Base-by-base conservation (phyloP, 2,797 vertebrate species). In the Cossypha polioptera region DNA sequence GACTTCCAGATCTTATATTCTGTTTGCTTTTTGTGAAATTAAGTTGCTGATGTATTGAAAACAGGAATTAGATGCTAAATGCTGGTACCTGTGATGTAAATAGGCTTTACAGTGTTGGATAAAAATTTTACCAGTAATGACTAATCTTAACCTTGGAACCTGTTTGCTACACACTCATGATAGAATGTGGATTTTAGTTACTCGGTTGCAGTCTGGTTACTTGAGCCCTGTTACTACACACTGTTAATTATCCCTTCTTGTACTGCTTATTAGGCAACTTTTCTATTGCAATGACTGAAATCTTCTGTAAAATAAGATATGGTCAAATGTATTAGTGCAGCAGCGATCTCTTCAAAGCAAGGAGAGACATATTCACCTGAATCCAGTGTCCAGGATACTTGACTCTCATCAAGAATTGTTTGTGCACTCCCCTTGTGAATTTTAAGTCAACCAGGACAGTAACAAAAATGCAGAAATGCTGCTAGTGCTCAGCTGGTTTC, bases 81-180 rank as follows among this genome's bases (percentile, higher is more conserved):
- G 33, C 35, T 59, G 36, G 13, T 16, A 16, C 45, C 50, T 91
- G 21, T n/a, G 38, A 31, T 61, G 2, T 40, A 15, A 62, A 7
- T 24, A 33, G 47, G 9, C 47, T 86, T 94, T 94, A 51, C 31
- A 57, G 22, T 18, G 35, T n/a, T 65, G 33, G n/a, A 24, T 84
- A 16, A 21, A 80, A 84, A 26, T 50, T 50, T 82, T 89, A 33
- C 75, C 18, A 26, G 20, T 51, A 50, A 26, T 77, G 50, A 67
- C 28, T 57, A 11, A 66, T 80, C 10, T 48, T 47, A 72, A 75
- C 38, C 65, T 91, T 88, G 80, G 86, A 79, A 82, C 58, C 48
- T 67, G 25, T 36, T 89, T 0, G 4, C 43, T 65, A 42, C 45
- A 59, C 40, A 20, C 14, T 57, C 9, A 2, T 38, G 50, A 7